Percentiles rank a stretch among this genome's conserved stretches.
Evolutionary conservation across 2,797 vertebrate genomes (phyloP).

Genomic region (Squalus acanthias): DNA sequence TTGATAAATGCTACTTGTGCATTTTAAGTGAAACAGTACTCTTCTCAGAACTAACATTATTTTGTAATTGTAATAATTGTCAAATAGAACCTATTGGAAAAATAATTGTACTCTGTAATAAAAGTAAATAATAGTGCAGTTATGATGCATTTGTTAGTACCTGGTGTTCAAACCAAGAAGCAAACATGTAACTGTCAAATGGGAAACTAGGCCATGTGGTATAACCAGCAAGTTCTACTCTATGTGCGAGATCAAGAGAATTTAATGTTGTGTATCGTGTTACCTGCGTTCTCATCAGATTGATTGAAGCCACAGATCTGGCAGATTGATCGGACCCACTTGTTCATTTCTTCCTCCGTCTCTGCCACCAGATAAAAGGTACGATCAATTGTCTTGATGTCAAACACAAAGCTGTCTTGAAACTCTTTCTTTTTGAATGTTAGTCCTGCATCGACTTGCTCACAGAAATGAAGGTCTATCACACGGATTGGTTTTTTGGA

Average conservation of each 20-base stretch:
- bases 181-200: not conserved
- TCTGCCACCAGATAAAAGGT: slow-evolving; percentile 97
- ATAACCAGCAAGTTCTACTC: not conserved
- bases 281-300: slow-evolving; percentile 86
- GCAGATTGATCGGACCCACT: slow-evolving; percentile 96
- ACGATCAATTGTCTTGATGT: slow-evolving; percentile 95
- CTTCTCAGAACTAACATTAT: not conserved
- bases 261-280: slow-evolving; percentile 33
- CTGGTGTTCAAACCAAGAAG: not conserved
- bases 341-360: slow-evolving; percentile 96
- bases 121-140: not conserved
- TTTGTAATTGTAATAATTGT: slow-evolving; percentile 7
- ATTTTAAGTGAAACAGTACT: not conserved
- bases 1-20: not conserved
- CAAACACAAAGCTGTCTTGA: slow-evolving; percentile 95
- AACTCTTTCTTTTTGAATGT: slow-evolving; percentile 98
- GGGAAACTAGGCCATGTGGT: not conserved
- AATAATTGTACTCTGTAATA: not conserved
- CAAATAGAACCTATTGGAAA: not conserved
- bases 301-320: slow-evolving; percentile 98
- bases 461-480: slow-evolving; percentile 93
- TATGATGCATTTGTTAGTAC: not conserved
- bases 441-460: slow-evolving; percentile 91
- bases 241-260: not conserved
- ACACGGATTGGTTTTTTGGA: slow-evolving; percentile 90